A percentile compares a stretch with the other conserved stretches of the same genome.
Conservation (phyloP, 2,888 invertebrate genomes). For the Pammene aurita region DNA sequence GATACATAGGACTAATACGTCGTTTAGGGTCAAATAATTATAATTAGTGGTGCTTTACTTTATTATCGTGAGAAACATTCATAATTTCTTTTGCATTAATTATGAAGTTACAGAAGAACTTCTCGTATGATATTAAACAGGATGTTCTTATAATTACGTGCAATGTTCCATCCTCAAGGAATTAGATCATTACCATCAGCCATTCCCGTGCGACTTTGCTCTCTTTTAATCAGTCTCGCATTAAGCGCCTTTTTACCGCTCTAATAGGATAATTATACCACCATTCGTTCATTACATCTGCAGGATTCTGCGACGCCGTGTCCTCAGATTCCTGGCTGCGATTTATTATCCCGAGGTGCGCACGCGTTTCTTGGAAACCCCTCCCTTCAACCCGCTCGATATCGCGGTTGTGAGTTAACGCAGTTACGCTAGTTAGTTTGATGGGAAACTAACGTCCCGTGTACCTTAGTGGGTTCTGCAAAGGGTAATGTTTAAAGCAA, state of each 20-base stretch:
- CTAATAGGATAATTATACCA: constrained; percentile 42
- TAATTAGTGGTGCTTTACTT: neutral
- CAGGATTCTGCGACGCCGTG: constrained; percentile 50
- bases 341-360: constrained; percentile 61
- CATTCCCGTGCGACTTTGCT: constrained; percentile 37
- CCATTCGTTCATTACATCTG: constrained; percentile 47
- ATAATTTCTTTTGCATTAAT: constrained; percentile 11
- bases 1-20: neutral
- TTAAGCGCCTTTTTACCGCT: constrained; percentile 30
- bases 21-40: neutral
- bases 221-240: constrained; percentile 34
- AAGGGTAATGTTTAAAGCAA: constrained; percentile 1
- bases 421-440: constrained; percentile 58
- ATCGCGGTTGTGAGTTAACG: constrained; percentile 47
- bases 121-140: constrained; percentile 26
- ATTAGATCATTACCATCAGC: constrained; percentile 36
- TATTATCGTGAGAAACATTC: constrained; percentile 5
- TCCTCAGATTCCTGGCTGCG: constrained; percentile 59
- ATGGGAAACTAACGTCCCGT: constrained; percentile 43
- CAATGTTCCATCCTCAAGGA: constrained; percentile 26
- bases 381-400: constrained; percentile 40
- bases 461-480: neutral
- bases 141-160: constrained; percentile 30
- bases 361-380: constrained; percentile 58
- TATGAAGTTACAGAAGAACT: constrained; percentile 14